phyloP scores from a whole-genome alignment of 2,113 vertebrate species.

The Oophaga pumilio region DNA sequence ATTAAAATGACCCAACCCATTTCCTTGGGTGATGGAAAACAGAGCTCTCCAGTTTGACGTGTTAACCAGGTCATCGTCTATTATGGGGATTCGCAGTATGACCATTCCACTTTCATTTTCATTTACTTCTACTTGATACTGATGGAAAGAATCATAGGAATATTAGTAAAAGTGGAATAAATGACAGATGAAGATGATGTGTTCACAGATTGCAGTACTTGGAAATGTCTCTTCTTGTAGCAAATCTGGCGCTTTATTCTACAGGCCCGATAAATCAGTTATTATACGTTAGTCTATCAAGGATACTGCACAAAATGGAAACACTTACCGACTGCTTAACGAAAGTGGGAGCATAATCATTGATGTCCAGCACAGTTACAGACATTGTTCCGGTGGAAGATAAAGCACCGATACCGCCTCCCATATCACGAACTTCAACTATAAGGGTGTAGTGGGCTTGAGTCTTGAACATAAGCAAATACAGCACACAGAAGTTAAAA shows the following conservation, averaged over 20 bases:
- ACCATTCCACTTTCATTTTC: slow-evolving; percentile 80
- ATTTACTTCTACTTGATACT: slow-evolving; percentile 74
- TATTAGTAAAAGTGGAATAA: not conserved
- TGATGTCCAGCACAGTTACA: slow-evolving; percentile 76
- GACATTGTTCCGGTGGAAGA: slow-evolving; percentile 76
- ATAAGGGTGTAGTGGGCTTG: slow-evolving; percentile 67
- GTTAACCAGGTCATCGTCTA: slow-evolving; percentile 78
- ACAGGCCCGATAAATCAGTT: not conserved
- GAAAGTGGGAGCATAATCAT: slow-evolving; percentile 84
- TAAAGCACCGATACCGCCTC: slow-evolving; percentile 71
- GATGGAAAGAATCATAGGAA: not conserved
- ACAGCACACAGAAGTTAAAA: not conserved
- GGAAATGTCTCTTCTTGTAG: not conserved
- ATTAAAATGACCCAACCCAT: slow-evolving; percentile 81
- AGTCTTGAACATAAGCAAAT: slow-evolving; percentile 66
- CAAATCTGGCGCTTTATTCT: not conserved
- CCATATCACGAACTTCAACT: slow-evolving; percentile 80
- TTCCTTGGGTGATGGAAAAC: slow-evolving; percentile 81
- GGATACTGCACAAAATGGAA: not conserved
- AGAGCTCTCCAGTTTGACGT: slow-evolving; percentile 77
- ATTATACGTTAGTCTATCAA: not conserved
- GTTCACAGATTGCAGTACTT: not conserved
- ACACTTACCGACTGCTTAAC: slow-evolving; percentile 76
- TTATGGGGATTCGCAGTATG: slow-evolving; percentile 75
- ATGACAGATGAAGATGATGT: not conserved